A percentile compares a stretch with the other conserved stretches of the same genome.
Conservation (phyloP, 37 sponge, comb jelly and placozoan species). For the Diacarnus erythraeanus region DNA sequence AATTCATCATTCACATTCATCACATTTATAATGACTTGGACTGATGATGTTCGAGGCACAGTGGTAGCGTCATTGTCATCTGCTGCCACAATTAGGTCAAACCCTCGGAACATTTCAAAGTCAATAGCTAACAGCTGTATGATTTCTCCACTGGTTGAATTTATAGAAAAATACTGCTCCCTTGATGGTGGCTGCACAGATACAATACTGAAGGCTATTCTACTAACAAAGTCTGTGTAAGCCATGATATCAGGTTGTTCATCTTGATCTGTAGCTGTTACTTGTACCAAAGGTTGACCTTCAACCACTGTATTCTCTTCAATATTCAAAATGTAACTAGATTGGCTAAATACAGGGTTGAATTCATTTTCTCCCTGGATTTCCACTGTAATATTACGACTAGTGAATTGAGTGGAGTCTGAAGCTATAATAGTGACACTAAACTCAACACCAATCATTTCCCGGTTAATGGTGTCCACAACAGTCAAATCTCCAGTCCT, state of each 20-base stretch:
- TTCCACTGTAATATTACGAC: constrained; percentile 4
- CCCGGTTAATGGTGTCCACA: constrained; percentile 30
- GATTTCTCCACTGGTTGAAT: constrained; percentile 42
- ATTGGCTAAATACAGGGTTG: constrained; percentile 34
- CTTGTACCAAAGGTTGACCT: constrained; percentile 4
- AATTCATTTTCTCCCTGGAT: constrained; percentile 51
- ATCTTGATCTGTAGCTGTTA: constrained; percentile 66
- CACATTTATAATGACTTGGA: constrained; percentile 32
- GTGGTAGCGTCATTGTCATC: constrained; percentile 32
- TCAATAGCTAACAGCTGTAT: constrained; percentile 19
- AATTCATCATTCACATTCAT: constrained; percentile 77
- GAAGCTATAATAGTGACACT: constrained; percentile 19
- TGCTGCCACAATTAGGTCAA: constrained; percentile 35
- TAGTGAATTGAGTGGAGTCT: constrained; percentile 17
- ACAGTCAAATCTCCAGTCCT: constrained; percentile 33
- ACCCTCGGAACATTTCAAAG: constrained; percentile 18
- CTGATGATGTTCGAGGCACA: background rate
- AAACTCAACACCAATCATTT: constrained; percentile 9
- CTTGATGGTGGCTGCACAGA: background rate
- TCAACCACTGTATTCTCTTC: constrained; percentile 38
- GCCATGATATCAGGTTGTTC: constrained; percentile 26
- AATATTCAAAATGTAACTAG: constrained; percentile 18
- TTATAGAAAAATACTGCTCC: constrained; percentile 25
- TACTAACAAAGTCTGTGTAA: constrained; percentile 23
- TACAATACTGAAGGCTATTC: constrained; percentile 21